These are phyloP conservation scores for Rafetus swinhoei DNA, from an alignment of 2,113 vertebrate species.

Conservation along the genomic window DNA sequence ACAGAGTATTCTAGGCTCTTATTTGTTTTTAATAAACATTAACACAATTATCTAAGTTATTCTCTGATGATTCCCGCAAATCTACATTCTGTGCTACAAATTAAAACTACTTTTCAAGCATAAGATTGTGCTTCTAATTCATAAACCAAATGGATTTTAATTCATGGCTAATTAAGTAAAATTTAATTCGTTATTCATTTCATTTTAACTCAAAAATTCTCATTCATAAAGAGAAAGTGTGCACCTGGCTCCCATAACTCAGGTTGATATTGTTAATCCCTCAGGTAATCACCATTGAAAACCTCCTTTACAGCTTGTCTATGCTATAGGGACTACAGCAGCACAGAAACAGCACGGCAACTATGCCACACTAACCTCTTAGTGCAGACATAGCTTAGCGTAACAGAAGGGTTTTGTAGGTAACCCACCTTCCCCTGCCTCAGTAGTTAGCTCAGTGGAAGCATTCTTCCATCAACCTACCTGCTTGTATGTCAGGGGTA, in stretches of 20 bases:
- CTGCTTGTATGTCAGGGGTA: background rate
- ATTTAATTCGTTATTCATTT: conserved; percentile 60
- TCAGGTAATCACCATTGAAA: conserved; percentile 43
- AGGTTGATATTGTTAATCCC: conserved; percentile 28
- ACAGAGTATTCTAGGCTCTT: background rate
- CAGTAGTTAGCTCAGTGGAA: background rate
- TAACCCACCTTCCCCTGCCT: background rate
- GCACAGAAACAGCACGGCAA: background rate
- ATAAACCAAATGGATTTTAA: conserved; percentile 64
- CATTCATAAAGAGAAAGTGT: background rate
- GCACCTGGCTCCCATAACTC: conserved; percentile 33
- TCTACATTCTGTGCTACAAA: background rate
- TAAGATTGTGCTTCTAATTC: conserved; percentile 17
- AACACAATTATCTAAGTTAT: background rate
- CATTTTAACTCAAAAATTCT: background rate
- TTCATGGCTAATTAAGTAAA: conserved; percentile 63
- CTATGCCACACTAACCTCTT: background rate
- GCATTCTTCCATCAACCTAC: background rate
- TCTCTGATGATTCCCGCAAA: background rate
- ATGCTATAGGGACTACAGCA: background rate
- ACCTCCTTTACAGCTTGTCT: background rate
- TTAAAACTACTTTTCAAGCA: conserved; percentile 24
- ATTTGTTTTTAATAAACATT: background rate
- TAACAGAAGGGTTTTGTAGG: background rate
- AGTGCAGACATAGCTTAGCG: background rate